A percentile compares a stretch with the other conserved stretches of the same genome.
Evolutionary conservation across 1,140 invertebrate genomes (phyloP).

Genomic region (Drosophila virilis): DNA sequence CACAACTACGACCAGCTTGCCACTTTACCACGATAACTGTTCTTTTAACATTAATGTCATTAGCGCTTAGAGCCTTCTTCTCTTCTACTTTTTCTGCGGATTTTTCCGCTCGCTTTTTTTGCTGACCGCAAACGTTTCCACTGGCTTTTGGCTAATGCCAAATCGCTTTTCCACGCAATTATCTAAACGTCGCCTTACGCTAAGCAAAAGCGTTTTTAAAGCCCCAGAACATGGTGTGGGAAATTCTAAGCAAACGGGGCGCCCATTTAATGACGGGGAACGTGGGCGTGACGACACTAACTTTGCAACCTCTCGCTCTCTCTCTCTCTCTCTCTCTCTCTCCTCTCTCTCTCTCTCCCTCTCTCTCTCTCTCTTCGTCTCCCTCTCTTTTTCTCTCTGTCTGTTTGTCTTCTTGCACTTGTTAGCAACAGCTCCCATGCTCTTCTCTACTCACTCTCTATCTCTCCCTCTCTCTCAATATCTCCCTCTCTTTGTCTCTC

Average conservation of each 20-base stretch:
- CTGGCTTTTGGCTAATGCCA: background rate
- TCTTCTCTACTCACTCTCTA: background rate
- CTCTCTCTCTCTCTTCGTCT: background rate
- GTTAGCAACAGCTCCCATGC: too few relatives aligned
- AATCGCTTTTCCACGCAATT: constrained; percentile 48
- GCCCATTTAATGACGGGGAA: background rate
- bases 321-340: too few relatives aligned
- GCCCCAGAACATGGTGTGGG: background rate
- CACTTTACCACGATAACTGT: too few relatives aligned
- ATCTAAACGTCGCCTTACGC: constrained; percentile 4
- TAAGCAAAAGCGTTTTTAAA: background rate
- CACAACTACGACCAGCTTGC: too few relatives aligned
- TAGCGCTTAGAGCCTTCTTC: background rate
- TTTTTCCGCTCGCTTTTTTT: background rate
- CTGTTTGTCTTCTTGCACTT: background rate
- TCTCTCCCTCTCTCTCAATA: too few relatives aligned
- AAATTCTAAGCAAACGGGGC: background rate
- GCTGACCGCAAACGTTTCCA: background rate
- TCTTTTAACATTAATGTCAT: background rate
- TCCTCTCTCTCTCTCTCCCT: too few relatives aligned
- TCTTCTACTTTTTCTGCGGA: background rate
- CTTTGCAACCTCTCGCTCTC: too few relatives aligned
- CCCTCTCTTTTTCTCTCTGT: background rate
- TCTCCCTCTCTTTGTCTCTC: too few relatives aligned
- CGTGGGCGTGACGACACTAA: too few relatives aligned